Evolutionary conservation across 2,888 invertebrate species (phyloP).

Genomic region (Hartigia nigra): DNA sequence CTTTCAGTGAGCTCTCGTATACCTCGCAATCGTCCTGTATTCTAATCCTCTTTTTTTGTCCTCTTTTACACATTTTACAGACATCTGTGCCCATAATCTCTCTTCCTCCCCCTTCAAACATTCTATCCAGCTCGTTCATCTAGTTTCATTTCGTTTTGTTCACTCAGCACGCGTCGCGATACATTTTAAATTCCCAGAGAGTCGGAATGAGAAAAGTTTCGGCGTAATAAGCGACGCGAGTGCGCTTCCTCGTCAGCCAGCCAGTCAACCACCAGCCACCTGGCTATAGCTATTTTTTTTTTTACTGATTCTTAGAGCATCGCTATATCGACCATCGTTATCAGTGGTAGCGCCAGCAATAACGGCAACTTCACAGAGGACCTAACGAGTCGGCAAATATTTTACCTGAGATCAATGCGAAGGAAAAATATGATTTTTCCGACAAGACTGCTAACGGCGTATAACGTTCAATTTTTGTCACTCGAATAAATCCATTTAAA

Average conservation of each 20-base stretch:
- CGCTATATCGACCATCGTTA: background rate
- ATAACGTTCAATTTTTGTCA: background rate
- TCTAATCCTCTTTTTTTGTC: background rate
- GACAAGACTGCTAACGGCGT: background rate
- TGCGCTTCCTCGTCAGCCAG: background rate
- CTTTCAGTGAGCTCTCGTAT: background rate
- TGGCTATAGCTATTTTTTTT: background rate
- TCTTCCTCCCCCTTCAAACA: background rate
- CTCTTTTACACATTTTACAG: background rate
- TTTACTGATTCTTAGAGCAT: background rate
- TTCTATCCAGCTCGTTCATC: conserved; percentile 4
- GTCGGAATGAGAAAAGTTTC: conserved; percentile 60
- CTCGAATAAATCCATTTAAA: too few species aligned
- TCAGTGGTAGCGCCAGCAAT: too few species aligned
- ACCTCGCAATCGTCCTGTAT: background rate
- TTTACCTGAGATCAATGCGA: background rate
- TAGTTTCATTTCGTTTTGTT: conserved; percentile 29
- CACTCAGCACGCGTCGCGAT: conserved; percentile 31
- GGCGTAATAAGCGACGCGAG: conserved; percentile 50
- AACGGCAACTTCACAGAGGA: too few species aligned
- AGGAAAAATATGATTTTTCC: background rate
- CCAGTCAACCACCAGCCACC: background rate
- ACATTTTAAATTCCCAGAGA: conserved; percentile 40
- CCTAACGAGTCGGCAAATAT: background rate
- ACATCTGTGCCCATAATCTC: background rate